Base-by-base conservation (phyloP, 2,797 vertebrate species). In the Phoeniculus purpureus region DNA sequence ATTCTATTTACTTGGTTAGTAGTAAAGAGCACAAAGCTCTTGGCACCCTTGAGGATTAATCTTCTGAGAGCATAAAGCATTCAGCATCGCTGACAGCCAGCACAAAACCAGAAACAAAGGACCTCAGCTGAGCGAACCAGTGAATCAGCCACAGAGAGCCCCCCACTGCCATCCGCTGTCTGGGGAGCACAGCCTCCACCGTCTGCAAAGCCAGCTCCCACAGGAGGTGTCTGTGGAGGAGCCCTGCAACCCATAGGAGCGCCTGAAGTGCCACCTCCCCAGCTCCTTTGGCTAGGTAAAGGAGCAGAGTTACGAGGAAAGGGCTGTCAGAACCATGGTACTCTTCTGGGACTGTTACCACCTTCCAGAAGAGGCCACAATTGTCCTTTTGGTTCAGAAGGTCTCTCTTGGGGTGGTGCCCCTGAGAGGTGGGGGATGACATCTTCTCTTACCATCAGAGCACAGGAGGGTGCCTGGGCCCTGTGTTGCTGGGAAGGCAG, bases 1-100 rank as follows among this genome's bases (percentile, higher is more conserved):
- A 74, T 26, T 60, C 31, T 62, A 34, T 78, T 72, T 81, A 72
- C 75, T 79, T 84, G 43, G n/a, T 79, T 60, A 60, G 50, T 21
- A 79, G 40, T 54, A 80, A 88, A 77, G 58, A 83, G 34, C 54
- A 84, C 52, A 91, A 70, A 84, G 52, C 48, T 79, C 31, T 62
- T 0, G 0, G 54, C 67, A 76, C 27, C 21, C 67, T 56, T 56
- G 67, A 64, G 2, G 1, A 72, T 85, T 77, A 87, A 60, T 92
- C 85, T 76, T 91, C 34, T 2, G 1, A 56, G 64, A 81, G n/a
- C 45, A 23, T 34, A 83, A 84, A 40, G 72, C 9, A 68, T 61
- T 37, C 62, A 82, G 58, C 54, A 64, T 47, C 11, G 6, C 68
- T 84, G 76, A 87, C 86, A 84, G 58, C 56, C 54, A 77, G 71